These are phyloP conservation scores for Aulostomus chinensis DNA, from an alignment of 2,797 vertebrate genomes.

Conservation along the genomic window DNA sequence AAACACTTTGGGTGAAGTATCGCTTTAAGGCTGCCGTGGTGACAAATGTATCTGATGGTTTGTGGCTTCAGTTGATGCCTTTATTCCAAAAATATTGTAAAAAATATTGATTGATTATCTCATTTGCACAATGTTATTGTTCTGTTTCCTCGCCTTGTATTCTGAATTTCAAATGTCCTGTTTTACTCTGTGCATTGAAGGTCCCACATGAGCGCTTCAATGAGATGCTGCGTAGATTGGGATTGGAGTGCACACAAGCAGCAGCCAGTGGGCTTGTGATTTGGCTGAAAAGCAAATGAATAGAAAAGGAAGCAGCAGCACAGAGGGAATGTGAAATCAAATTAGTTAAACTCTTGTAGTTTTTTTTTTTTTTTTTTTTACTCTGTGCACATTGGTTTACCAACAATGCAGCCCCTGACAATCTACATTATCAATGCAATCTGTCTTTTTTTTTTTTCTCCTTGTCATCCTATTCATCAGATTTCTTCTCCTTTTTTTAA, in stretches of 20 bases:
- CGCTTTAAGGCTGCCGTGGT: no score
- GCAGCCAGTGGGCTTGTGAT: conserved; percentile 43
- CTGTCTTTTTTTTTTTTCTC: conserved; percentile 48
- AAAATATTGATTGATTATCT: no score
- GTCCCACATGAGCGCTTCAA: neutral
- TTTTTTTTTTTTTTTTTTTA: conserved; percentile 74
- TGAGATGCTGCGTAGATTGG: conserved; percentile 11
- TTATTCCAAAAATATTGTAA: no score
- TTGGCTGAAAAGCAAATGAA: conserved; percentile 61
- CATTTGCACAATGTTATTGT: no score
- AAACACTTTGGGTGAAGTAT: no score
- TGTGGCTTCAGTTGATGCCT: no score
- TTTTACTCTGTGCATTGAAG: conserved; percentile 6
- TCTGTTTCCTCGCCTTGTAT: conserved; percentile 2
- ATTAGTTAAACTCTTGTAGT: no score
- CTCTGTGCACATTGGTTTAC: conserved; percentile 59
- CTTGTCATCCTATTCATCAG: conserved; percentile 31
- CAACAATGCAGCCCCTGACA: conserved; percentile 71
- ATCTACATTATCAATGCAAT: conserved; percentile 74
- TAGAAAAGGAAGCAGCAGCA: conserved; percentile 45
- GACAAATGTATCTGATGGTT: no score
- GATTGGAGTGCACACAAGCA: conserved; percentile 53
- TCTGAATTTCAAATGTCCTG: conserved; percentile 14
- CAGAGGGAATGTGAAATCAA: conserved; percentile 59
- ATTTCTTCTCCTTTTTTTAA: conserved; percentile 24